A percentile compares a stretch with the other conserved stretches of the same genome.
These are phyloP conservation scores for Euura saliciscinereae DNA, from an alignment of 1,140 invertebrate species.

Conservation along the genomic window DNA sequence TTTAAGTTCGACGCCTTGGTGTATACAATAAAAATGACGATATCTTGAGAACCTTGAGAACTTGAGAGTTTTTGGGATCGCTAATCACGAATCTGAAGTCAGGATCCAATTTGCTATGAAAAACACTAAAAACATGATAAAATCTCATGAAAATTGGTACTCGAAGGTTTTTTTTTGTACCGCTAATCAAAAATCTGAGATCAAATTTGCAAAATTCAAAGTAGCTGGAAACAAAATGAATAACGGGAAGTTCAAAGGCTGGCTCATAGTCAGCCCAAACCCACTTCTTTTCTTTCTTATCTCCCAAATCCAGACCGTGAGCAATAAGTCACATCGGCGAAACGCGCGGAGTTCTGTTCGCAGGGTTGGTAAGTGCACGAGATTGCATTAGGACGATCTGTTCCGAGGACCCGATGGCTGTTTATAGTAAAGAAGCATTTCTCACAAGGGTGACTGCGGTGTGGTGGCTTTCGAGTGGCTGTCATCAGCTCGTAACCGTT, in stretches of 20 bases:
- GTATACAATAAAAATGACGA: not conserved
- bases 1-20: no score
- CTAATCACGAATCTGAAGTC: not conserved
- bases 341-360: not conserved
- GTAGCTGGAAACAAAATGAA: no score
- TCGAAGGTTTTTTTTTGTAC: no score
- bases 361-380: not conserved
- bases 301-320: not conserved
- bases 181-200: no score
- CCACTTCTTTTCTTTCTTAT: not conserved
- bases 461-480: slow-evolving; percentile 2
- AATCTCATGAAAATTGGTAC: not conserved
- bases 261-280: no score
- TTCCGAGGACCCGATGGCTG: not conserved
- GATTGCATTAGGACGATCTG: not conserved
- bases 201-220: no score
- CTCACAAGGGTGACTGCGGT: not conserved
- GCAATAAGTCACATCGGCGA: not conserved
- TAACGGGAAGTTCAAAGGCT: no score
- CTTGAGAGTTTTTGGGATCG: no score
- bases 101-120: no score
- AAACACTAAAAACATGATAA: not conserved
- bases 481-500: slow-evolving; percentile 1
- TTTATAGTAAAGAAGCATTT: not conserved
- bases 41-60: not conserved